A percentile compares a stretch with the other conserved stretches of the same genome.
Conservation (phyloP, 2,797 vertebrate species). For the Falco naumanni region DNA sequence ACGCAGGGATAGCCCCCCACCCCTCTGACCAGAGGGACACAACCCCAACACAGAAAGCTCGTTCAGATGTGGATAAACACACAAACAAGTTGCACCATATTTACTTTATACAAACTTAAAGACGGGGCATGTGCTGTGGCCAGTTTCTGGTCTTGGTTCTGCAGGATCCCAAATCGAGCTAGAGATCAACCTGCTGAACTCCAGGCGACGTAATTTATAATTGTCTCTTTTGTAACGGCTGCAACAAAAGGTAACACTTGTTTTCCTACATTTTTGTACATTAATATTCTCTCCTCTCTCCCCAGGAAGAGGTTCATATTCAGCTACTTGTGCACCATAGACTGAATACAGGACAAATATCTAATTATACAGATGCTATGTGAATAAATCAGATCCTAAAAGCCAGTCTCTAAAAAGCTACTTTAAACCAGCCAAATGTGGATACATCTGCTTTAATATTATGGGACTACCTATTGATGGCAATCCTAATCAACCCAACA, state of each 20-base stretch:
- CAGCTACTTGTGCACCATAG: background rate
- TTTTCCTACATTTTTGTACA: background rate
- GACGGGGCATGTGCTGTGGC: background rate
- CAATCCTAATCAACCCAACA: background rate
- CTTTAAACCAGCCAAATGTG: background rate
- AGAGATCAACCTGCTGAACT: background rate
- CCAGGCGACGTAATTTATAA: accelerated
- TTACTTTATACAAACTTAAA: background rate
- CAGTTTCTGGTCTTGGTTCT: background rate
- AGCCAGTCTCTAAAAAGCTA: background rate
- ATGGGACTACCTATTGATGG: background rate
- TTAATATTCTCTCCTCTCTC: background rate
- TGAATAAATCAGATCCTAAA: background rate
- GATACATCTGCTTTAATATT: background rate
- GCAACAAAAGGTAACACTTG: background rate
- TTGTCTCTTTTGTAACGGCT: accelerated
- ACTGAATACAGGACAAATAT: background rate
- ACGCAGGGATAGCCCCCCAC: background rate
- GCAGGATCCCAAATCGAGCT: background rate
- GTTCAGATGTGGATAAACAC: background rate
- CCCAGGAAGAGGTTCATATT: background rate
- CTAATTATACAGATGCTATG: background rate
- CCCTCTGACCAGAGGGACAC: background rate
- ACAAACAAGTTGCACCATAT: background rate
- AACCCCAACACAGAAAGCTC: no score